Percentiles rank a stretch among this genome's conserved stretches.
Conservation (phyloP, 2,113 vertebrate genomes). For the Hydrolagus affinis region DNA sequence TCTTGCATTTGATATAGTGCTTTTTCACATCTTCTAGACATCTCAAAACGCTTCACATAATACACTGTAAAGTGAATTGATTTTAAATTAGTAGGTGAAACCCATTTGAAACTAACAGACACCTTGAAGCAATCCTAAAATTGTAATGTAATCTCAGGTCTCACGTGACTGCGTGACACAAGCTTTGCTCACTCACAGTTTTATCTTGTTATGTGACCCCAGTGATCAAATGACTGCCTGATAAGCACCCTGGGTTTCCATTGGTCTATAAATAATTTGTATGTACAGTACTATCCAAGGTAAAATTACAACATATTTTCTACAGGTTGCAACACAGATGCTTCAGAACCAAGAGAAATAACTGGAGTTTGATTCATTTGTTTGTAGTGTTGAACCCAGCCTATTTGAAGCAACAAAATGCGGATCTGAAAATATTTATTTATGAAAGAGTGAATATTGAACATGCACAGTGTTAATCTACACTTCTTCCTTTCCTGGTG, state of each 20-base stretch:
- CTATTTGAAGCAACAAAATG: background rate
- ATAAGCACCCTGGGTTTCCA: background rate
- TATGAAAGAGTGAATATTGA: background rate
- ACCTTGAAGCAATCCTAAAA: background rate
- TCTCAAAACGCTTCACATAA: no score
- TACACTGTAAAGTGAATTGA: no score
- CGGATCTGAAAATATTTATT: background rate
- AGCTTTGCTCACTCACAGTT: background rate
- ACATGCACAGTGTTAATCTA: background rate
- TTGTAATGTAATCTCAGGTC: background rate
- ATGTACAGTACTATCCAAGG: background rate
- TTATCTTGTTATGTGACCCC: background rate
- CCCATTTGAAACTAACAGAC: background rate
- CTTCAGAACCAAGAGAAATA: background rate
- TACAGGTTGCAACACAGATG: background rate
- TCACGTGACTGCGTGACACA: background rate
- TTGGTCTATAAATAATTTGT: background rate
- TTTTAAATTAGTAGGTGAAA: no score
- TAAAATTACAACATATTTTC: background rate
- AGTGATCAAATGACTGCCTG: background rate
- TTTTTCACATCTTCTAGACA: no score
- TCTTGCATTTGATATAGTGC: no score
- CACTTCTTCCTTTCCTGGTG: background rate
- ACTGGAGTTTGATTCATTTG: background rate
- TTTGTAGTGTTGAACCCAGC: background rate